A percentile compares a stretch with the other conserved stretches of the same genome.
Evolutionary conservation across 2,888 invertebrate genomes (phyloP).

Genomic region (Rutpela maculata): DNA sequence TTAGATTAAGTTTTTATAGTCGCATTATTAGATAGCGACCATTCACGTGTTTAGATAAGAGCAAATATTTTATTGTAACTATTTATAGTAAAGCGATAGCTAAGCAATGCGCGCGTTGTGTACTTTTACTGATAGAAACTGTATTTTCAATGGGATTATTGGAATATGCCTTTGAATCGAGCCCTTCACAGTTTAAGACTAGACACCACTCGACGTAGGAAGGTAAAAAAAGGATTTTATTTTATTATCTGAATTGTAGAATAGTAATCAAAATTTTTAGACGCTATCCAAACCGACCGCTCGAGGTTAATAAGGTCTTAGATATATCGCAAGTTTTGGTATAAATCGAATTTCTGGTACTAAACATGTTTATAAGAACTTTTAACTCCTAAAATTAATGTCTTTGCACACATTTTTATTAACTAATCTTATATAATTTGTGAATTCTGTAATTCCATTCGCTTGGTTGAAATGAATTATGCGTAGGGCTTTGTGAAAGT

Average conservation of each 20-base stretch:
- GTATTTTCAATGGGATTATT: background rate
- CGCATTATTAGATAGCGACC: conserved; percentile 20
- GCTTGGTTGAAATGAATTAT: too few relatives aligned
- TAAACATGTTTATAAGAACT: too few relatives aligned
- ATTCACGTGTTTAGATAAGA: conserved; percentile 26
- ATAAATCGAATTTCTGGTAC: too few relatives aligned
- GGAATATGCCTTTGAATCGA: conserved; percentile 8
- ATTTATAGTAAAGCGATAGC: background rate
- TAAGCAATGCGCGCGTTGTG: conserved; percentile 2
- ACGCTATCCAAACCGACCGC: too few relatives aligned
- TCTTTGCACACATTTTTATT: too few relatives aligned
- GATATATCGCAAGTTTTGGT: too few relatives aligned
- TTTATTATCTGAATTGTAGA: background rate
- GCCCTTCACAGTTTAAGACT: conserved; percentile 1
- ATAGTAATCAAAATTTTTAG: too few relatives aligned
- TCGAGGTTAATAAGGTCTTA: too few relatives aligned
- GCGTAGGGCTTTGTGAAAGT: too few relatives aligned
- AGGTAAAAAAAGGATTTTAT: conserved; percentile 13
- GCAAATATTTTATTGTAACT: background rate
- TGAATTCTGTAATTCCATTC: too few relatives aligned
- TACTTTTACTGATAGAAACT: background rate
- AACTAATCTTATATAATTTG: too few relatives aligned
- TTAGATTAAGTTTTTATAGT: conserved; percentile 23
- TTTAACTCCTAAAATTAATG: too few relatives aligned
- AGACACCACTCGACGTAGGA: background rate